Percentiles rank a stretch among this genome's conserved stretches.
phyloP scores from a whole-genome alignment of 2,113 vertebrate species.

The Apodemus sylvaticus region DNA sequence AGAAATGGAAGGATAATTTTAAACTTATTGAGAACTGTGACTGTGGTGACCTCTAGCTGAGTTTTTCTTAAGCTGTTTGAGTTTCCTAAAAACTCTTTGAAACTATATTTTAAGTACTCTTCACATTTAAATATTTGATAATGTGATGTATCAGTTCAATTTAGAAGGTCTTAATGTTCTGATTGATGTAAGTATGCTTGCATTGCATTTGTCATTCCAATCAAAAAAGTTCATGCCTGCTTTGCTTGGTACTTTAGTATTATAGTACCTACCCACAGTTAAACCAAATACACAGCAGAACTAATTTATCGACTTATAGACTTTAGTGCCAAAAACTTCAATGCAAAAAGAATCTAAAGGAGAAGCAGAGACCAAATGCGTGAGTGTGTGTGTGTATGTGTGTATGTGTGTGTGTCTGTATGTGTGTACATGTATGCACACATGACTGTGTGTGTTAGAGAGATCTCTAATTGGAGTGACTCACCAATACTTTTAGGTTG shows the following conservation, averaged over 20 bases:
- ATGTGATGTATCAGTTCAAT: neutral
- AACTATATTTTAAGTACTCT: conserved; percentile 18
- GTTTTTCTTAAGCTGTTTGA: neutral
- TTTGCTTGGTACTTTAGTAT: neutral
- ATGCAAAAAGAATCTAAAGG: neutral
- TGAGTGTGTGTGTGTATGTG: neutral
- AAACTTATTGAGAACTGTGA: neutral
- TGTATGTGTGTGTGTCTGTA: neutral
- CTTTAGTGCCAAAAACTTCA: neutral
- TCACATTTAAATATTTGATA: neutral
- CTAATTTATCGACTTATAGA: neutral
- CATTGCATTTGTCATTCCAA: neutral
- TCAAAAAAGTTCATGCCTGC: neutral
- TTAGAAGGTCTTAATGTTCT: neutral
- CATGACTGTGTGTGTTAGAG: neutral
- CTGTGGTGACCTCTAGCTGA: neutral
- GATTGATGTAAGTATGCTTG: neutral
- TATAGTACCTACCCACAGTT: neutral
- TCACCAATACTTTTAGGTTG: neutral
- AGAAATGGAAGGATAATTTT: neutral
- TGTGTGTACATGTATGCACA: neutral
- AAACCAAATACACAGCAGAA: neutral
- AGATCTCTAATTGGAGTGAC: neutral
- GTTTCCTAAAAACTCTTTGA: neutral
- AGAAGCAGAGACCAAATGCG: neutral